Base-by-base conservation (phyloP, 2,888 invertebrate genomes). In the Lasioglossum figueresi region DNA sequence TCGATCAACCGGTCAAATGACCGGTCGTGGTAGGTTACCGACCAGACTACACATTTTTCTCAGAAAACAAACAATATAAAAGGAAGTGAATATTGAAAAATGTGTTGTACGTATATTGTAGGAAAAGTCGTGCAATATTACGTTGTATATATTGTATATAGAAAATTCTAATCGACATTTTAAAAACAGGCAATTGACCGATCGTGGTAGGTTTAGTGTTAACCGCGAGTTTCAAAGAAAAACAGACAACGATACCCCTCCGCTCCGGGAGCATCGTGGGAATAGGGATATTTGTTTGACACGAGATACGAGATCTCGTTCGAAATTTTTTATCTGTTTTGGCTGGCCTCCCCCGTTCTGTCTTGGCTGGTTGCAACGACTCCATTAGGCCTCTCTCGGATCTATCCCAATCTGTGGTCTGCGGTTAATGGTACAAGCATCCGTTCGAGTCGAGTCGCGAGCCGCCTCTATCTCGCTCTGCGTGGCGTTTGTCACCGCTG, bases 381-480 rank as follows among this genome's bases (percentile, higher is more conserved):
- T 90, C 90, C 89, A 90, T 90, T 90, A 90, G 84, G 75, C 82
- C 76, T 79, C 80, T 59, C 63, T 52, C 52, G 82, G 85, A 88
- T 88, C 86, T 82, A 88, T 87, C 90, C 87, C 81, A 90, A 90
- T 90, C 88, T 87, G 87, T 83, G 90, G 83, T 68, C 85, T 79
- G 79, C 78, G 83, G 83, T 89, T 89, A 89, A 89, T 87, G 88
- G 89, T 84, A 85, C 87, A 82, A 84, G 87, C 88, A 85, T 90
- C 80, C 87, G 80, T 85, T 84, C 79, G 77, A 77, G 72, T 70
- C 48, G 85, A 63, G 70, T 59, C 81, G 74, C 88, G 88, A 76
- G 85, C 68, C 80, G 10, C 71, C 76, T 76, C 78, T 88, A 88
- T 56, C 80, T 79, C 71, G 82, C 88, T 73, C 80, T 73, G 76